Conservation (phyloP, 2,113 vertebrate genomes). For the Harpagus bidentatus region DNA sequence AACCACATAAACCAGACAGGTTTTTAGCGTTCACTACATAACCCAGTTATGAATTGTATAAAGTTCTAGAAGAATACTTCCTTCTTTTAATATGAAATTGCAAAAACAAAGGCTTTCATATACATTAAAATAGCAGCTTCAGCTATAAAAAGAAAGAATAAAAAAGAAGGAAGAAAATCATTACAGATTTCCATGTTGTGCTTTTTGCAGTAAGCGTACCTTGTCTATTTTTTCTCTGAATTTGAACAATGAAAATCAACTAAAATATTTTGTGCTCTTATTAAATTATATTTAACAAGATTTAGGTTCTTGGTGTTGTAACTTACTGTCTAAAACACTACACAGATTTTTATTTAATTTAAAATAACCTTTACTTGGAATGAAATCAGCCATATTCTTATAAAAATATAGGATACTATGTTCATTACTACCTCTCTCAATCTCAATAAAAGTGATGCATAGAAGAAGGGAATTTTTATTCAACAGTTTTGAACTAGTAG, state of each 20-base stretch:
- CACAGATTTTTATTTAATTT: background rate
- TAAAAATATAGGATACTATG: background rate
- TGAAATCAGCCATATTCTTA: background rate
- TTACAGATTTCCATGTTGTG: background rate
- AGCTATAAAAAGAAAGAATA: background rate
- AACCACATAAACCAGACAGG: background rate
- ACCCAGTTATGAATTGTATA: background rate
- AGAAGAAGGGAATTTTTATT: background rate
- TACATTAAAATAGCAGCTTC: background rate
- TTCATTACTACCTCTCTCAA: background rate
- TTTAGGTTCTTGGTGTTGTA: background rate
- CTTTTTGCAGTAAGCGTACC: background rate
- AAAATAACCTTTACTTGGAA: background rate
- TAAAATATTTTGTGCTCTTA: background rate
- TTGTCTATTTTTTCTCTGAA: background rate
- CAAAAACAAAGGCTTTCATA: background rate
- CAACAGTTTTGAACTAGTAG: background rate
- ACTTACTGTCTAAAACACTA: background rate
- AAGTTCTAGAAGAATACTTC: background rate
- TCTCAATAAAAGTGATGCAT: background rate
- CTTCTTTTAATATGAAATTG: background rate
- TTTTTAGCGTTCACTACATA: background rate
- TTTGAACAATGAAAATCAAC: background rate
- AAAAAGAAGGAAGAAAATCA: background rate
- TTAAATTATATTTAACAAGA: background rate